These are phyloP conservation scores for Centropristis striata DNA, from an alignment of 2,113 vertebrate species.

Conservation along the genomic window DNA sequence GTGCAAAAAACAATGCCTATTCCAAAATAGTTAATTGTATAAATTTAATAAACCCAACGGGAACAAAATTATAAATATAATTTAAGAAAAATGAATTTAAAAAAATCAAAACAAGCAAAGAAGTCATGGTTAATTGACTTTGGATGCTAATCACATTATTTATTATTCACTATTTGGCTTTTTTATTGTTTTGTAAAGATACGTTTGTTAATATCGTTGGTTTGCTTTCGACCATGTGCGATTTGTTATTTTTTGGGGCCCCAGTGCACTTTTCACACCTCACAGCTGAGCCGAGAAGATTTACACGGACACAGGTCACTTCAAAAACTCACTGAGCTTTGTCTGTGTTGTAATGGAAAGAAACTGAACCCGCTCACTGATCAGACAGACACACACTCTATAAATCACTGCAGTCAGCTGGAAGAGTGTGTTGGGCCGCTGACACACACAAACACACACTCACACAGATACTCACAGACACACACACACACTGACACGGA, in stretches of 20 bases:
- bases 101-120: not conserved
- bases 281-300: not conserved
- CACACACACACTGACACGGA: too few relatives aligned
- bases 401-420: slow-evolving; percentile 25
- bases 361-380: slow-evolving; percentile 1
- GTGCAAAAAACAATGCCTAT: too few relatives aligned
- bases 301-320: not conserved
- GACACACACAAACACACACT: not conserved
- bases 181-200: too few relatives aligned
- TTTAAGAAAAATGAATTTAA: too few relatives aligned
- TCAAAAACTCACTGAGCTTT: not conserved
- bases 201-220: too few relatives aligned
- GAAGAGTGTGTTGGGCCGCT: not conserved
- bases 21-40: too few relatives aligned
- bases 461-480: not conserved
- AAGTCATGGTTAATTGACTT: not conserved
- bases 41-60: too few relatives aligned
- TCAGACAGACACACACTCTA: slow-evolving; percentile 15
- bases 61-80: too few relatives aligned
- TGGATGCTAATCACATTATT: not conserved
- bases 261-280: not conserved
- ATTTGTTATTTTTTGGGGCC: not conserved
- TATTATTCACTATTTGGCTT: not conserved
- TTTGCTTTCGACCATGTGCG: not conserved
- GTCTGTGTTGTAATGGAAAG: slow-evolving; percentile 47